Conservation (phyloP, 2,113 vertebrate genomes). For the Tragelaphus buxtoni region DNA sequence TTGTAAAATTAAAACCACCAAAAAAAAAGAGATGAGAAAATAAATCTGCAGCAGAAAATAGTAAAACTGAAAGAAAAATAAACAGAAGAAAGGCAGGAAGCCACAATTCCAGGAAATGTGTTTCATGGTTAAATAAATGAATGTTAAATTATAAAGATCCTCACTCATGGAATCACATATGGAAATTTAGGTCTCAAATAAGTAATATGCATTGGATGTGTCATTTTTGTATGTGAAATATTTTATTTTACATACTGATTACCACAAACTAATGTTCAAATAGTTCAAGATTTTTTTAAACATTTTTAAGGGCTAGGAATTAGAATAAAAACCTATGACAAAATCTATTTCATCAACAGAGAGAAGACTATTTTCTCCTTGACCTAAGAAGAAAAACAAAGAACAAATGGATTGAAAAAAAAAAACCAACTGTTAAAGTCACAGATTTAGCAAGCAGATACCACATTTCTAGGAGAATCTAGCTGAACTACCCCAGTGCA, state of each 20-base stretch:
- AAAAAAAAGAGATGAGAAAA: neutral
- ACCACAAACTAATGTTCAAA: neutral
- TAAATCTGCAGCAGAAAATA: neutral
- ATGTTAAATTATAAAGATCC: neutral
- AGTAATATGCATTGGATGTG: neutral
- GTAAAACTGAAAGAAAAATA: neutral
- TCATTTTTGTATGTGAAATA: neutral
- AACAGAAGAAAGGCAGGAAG: neutral
- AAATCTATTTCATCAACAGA: conserved; percentile 1
- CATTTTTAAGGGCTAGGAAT: neutral
- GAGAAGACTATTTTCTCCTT: conserved; percentile 19
- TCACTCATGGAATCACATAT: neutral
- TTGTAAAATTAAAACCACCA: neutral
- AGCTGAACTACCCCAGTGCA: neutral
- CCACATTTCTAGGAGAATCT: neutral
- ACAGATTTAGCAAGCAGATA: neutral
- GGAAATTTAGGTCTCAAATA: neutral
- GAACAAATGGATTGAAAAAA: neutral
- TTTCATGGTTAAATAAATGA: neutral
- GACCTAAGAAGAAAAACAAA: neutral
- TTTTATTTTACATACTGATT: neutral
- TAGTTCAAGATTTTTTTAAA: neutral
- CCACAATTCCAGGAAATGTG: neutral
- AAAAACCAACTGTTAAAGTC: neutral
- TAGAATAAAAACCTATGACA: neutral